Evolutionary conservation across 2,888 invertebrate species (phyloP).

Genomic region (Sarcophaga variegata): DNA sequence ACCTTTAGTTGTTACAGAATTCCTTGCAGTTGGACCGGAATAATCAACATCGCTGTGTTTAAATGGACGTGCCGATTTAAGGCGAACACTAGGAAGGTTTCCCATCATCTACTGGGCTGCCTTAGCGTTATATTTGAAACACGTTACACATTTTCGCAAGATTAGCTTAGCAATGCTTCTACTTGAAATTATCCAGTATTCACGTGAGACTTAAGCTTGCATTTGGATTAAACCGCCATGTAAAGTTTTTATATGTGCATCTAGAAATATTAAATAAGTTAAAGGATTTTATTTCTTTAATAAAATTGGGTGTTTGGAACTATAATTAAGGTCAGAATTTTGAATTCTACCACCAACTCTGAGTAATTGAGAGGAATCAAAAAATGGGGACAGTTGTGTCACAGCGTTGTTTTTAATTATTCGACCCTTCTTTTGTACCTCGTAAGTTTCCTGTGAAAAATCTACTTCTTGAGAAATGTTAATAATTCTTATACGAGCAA

Average conservation of each 20-base stretch:
- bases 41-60: slow-evolving; percentile 3
- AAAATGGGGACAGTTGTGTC: slow-evolving; percentile 19
- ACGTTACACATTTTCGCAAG: slow-evolving; percentile 30
- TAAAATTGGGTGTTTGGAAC: too few species aligned
- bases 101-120: slow-evolving; percentile 18
- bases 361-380: slow-evolving; percentile 34
- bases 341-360: slow-evolving; percentile 54
- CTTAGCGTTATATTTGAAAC: slow-evolving; percentile 44
- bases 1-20: slow-evolving; percentile 46
- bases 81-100: slow-evolving; percentile 62
- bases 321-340: too few species aligned
- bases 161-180: slow-evolving; percentile 38
- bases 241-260: not conserved
- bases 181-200: slow-evolving; percentile 50
- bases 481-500: not conserved
- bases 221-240: slow-evolving; percentile 50
- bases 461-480: slow-evolving; percentile 32
- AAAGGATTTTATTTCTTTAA: too few species aligned
- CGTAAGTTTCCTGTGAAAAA: slow-evolving; percentile 20
- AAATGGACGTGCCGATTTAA: slow-evolving; percentile 25
- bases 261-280: slow-evolving; percentile 28
- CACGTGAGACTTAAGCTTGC: slow-evolving; percentile 33
- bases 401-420: slow-evolving; percentile 4
- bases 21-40: slow-evolving; percentile 19
- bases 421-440: slow-evolving; percentile 6